Conservation (phyloP, 1,140 invertebrate genomes). For the Cherax quadricarinatus region DNA sequence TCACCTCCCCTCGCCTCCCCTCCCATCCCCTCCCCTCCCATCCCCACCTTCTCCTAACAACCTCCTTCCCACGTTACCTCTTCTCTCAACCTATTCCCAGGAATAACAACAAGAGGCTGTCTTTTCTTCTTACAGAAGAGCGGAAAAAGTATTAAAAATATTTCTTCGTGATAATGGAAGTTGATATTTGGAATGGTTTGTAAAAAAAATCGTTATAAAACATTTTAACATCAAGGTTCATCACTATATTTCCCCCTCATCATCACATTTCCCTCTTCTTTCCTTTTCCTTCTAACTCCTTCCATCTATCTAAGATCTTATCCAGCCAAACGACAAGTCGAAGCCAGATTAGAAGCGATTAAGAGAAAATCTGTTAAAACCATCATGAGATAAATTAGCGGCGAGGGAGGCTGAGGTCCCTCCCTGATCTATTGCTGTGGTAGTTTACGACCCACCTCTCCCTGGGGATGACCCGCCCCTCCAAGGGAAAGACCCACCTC, state of each 20-base stretch:
- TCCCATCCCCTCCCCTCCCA: not conserved
- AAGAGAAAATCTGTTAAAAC: constrained; percentile 48
- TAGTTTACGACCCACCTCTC: constrained; percentile 10
- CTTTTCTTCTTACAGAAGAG: too few relatives aligned
- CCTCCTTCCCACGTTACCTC: not conserved
- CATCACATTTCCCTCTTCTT: not conserved
- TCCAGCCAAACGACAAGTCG: constrained; percentile 36
- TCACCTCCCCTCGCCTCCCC: not conserved
- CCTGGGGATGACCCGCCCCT: not conserved
- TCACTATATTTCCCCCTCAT: not conserved
- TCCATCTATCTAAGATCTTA: constrained; percentile 22
- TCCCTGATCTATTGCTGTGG: constrained; percentile 31
- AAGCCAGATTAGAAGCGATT: constrained; percentile 52
- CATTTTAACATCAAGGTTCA: too few relatives aligned
- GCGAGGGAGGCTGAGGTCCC: constrained; percentile 28
- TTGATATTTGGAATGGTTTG: too few relatives aligned
- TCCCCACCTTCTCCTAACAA: not conserved
- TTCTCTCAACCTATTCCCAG: not conserved
- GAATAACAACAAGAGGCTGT: too few relatives aligned
- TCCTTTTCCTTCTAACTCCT: not conserved
- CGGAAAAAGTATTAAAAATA: too few relatives aligned
- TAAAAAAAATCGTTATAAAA: too few relatives aligned
- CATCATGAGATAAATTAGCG: constrained; percentile 39
- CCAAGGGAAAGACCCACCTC: too few relatives aligned
- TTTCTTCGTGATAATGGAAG: too few relatives aligned